Evolutionary conservation across 2,797 vertebrate species (phyloP).

Genomic region (Tragelaphus oryx): DNA sequence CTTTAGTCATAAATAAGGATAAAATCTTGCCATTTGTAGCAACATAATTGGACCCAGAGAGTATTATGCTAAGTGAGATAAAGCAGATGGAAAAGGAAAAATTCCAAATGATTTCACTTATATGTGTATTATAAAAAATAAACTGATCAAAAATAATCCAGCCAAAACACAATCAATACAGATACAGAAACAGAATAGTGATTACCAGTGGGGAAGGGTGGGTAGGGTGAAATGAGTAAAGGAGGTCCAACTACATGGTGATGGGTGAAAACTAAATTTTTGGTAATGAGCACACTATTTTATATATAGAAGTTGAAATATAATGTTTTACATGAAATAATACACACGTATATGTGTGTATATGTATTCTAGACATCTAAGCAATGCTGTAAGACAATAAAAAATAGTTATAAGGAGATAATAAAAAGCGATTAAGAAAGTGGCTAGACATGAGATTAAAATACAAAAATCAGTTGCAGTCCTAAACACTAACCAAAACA

Average conservation of each 20-base stretch:
- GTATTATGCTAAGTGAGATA: not conserved
- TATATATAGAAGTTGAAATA: not conserved
- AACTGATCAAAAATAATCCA: not conserved
- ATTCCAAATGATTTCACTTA: not conserved
- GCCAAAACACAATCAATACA: not conserved
- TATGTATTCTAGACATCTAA: not conserved
- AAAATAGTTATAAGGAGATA: not conserved
- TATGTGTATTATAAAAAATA: not conserved
- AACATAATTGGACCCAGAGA: not conserved
- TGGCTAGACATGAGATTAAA: not conserved
- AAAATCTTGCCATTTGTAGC: not conserved
- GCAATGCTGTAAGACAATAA: not conserved
- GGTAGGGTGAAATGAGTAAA: not conserved
- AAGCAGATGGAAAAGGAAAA: not conserved
- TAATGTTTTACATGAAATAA: not conserved
- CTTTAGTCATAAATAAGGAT: not conserved
- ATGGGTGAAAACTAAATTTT: not conserved
- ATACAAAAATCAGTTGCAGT: not conserved
- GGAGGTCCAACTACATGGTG: not conserved
- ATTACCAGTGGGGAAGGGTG: not conserved
- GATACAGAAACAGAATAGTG: not conserved
- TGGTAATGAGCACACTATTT: not conserved
- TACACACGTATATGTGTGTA: not conserved
- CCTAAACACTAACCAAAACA: not conserved
- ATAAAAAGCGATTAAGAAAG: constrained; percentile 25